Conservation (phyloP, 2,113 vertebrate species). For the Pedetes capensis region DNA sequence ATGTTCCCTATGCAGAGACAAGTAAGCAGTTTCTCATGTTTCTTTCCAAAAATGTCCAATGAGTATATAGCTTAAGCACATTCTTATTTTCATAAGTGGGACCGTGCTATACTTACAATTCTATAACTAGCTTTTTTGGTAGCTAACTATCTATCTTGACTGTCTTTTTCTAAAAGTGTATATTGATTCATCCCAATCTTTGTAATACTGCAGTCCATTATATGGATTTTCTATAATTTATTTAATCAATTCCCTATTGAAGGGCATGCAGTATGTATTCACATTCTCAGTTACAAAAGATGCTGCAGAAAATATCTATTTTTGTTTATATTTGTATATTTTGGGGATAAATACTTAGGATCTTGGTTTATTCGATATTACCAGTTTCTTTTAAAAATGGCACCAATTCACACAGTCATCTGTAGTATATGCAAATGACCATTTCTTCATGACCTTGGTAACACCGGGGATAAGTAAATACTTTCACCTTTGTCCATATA, state of each 20-base stretch:
- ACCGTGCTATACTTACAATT: neutral
- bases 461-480: neutral
- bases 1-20: neutral
- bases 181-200: neutral
- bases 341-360: neutral
- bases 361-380: neutral
- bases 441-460: neutral
- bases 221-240: slow-evolving; percentile 36
- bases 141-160: neutral
- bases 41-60: neutral
- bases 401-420: neutral
- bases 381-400: neutral
- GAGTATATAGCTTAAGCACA: neutral
- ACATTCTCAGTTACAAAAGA: neutral
- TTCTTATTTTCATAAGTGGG: neutral
- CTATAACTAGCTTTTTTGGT: neutral
- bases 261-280: neutral
- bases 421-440: neutral
- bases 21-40: neutral
- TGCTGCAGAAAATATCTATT: neutral
- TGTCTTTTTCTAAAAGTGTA: neutral
- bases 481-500: neutral
- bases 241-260: slow-evolving; percentile 20
- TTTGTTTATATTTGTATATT: neutral
- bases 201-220: neutral